Evolutionary conservation across 1,140 invertebrate genomes (phyloP).

Genomic region (Campoletis sonorensis): DNA sequence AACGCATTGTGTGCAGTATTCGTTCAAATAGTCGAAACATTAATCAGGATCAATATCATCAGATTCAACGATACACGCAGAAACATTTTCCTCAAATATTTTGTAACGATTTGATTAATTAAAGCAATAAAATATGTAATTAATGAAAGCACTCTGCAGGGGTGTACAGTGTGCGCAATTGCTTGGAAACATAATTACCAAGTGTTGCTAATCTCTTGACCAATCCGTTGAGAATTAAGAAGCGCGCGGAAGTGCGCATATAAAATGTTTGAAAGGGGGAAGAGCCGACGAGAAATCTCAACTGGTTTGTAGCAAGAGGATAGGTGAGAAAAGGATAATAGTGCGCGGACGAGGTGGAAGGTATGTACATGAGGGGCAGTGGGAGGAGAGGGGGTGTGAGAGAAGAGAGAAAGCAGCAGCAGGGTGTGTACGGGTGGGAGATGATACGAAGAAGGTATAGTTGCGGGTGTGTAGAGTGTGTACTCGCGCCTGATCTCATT

Average conservation of each 20-base stretch:
- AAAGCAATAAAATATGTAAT: too few relatives aligned
- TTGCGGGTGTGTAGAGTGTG: slow-evolving; percentile 18
- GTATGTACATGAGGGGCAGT: slow-evolving; percentile 8
- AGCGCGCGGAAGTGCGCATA: not conserved
- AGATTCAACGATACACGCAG: too few relatives aligned
- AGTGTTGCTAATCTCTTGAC: slow-evolving; percentile 16
- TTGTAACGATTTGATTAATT: too few relatives aligned
- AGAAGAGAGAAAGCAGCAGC: slow-evolving; percentile 2
- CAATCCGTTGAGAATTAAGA: slow-evolving; percentile 30
- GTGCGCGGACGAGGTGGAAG: slow-evolving; percentile 27
- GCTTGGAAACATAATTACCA: not conserved
- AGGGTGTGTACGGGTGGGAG: not conserved
- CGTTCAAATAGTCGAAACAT: too few relatives aligned
- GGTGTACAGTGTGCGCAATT: not conserved
- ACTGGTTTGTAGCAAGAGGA: not conserved
- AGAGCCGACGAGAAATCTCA: slow-evolving; percentile 25
- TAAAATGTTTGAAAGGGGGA: not conserved
- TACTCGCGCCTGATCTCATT: slow-evolving; percentile 43
- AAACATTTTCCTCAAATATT: too few relatives aligned
- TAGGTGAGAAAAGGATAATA: not conserved
- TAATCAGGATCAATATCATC: too few relatives aligned
- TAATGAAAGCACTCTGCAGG: too few relatives aligned
- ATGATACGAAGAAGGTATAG: slow-evolving; percentile 28
- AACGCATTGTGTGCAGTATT: too few relatives aligned
- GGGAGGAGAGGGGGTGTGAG: not conserved